Conservation (phyloP, 2,797 vertebrate genomes). For the Ispidina picta region DNA sequence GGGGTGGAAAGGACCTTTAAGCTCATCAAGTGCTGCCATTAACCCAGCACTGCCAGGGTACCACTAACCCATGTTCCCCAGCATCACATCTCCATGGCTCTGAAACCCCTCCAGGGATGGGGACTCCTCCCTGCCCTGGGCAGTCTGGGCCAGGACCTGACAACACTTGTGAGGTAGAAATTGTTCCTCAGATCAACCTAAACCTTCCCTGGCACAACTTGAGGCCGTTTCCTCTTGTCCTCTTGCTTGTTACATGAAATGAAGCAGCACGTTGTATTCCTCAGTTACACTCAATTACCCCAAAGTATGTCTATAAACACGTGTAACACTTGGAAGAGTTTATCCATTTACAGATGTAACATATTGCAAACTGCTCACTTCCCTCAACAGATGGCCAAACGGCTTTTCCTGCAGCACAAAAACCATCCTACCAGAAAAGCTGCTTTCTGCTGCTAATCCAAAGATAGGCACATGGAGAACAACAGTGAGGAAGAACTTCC, state of each 20-base stretch:
- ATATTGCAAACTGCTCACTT: slow-evolving; percentile 66
- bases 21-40: background rate
- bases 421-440: background rate
- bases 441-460: background rate
- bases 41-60: background rate
- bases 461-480: background rate
- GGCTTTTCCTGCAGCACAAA: background rate
- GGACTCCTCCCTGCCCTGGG: background rate
- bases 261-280: background rate
- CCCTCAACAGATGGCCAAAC: slow-evolving; percentile 52
- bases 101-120: background rate
- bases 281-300: slow-evolving; percentile 2
- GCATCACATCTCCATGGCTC: background rate
- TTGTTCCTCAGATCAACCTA: background rate
- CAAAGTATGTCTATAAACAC: slow-evolving; percentile 27
- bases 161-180: background rate
- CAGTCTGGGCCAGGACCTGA: background rate
- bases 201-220: background rate
- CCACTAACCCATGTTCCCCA: background rate
- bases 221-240: background rate
- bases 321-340: slow-evolving; percentile 10
- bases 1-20: background rate
- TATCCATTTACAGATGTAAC: slow-evolving; percentile 57
- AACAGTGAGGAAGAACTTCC: background rate
- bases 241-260: background rate